A percentile compares a stretch with the other conserved stretches of the same genome.
Conservation (phyloP, 2,797 vertebrate species). For the Apogon talboti region DNA sequence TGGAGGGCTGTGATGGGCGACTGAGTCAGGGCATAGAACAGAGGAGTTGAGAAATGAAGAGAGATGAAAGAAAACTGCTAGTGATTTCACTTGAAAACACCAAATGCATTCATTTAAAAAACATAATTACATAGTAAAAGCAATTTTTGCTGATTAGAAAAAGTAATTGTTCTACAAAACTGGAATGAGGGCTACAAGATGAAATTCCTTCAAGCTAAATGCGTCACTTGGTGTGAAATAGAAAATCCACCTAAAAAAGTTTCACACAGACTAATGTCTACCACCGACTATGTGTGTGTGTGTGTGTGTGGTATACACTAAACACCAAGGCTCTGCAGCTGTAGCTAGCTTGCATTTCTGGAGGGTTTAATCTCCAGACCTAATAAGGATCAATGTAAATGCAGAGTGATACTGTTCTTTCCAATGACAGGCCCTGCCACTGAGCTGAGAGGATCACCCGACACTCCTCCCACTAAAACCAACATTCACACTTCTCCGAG, state of each 20-base stretch:
- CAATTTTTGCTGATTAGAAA: slow-evolving; percentile 31
- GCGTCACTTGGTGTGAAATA: slow-evolving; percentile 43
- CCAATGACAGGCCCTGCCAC: slow-evolving; percentile 73
- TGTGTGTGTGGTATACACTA: slow-evolving; percentile 29
- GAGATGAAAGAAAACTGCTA: neutral
- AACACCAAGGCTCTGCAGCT: slow-evolving; percentile 53
- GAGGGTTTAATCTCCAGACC: slow-evolving; percentile 75
- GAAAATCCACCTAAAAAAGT: slow-evolving; percentile 32
- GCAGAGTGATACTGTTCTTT: slow-evolving; percentile 77
- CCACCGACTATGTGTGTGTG: slow-evolving; percentile 15
- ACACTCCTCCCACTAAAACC: slow-evolving; percentile 62
- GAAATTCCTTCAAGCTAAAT: slow-evolving; percentile 38
- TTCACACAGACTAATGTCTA: slow-evolving; percentile 59
- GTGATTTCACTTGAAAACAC: neutral
- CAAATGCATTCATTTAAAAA: slow-evolving; percentile 3
- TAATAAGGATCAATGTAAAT: slow-evolving; percentile 87
- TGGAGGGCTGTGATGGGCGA: slow-evolving; percentile 9
- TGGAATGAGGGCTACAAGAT: slow-evolving; percentile 12
- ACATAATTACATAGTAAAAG: neutral
- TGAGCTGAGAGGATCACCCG: slow-evolving; percentile 73
- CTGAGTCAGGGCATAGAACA: neutral
- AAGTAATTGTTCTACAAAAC: slow-evolving; percentile 22
- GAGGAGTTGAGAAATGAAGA: slow-evolving; percentile 3
- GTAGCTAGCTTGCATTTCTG: slow-evolving; percentile 59
- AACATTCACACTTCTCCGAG: slow-evolving; percentile 50